Conservation (phyloP, 2,113 vertebrate species). For the Herpailurus yagouaroundi region DNA sequence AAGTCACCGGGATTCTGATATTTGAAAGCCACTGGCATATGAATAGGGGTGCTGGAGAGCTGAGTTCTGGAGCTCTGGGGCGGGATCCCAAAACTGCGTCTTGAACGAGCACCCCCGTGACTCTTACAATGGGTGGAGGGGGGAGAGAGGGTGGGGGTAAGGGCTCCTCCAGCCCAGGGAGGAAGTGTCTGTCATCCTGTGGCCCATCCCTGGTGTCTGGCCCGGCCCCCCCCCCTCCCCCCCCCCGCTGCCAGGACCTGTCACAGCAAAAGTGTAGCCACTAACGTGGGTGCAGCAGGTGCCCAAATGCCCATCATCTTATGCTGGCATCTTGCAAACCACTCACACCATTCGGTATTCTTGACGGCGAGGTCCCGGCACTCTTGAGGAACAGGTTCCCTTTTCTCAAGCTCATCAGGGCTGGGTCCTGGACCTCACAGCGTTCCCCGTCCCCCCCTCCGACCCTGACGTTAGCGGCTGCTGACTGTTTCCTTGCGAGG, state of each 20-base stretch:
- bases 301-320: background rate
- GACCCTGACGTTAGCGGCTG: background rate
- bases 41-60: background rate
- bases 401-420: background rate
- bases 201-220: background rate
- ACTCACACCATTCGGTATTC: background rate
- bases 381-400: background rate
- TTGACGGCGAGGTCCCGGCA: background rate
- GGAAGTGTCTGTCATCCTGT: background rate
- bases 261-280: accelerated
- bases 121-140: background rate
- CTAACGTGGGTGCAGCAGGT: accelerated
- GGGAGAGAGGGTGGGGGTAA: background rate
- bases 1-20: background rate
- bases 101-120: background rate
- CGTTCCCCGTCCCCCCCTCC: accelerated
- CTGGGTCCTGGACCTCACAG: background rate
- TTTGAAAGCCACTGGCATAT: background rate
- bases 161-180: background rate
- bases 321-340: background rate
- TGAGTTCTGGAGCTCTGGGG: background rate
- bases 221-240: no score
- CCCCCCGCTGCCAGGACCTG: background rate
- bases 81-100: background rate
- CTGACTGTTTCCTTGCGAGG: background rate